Evolutionary conservation across 1,140 invertebrate genomes (phyloP).

Genomic region (Cepaea nemoralis): DNA sequence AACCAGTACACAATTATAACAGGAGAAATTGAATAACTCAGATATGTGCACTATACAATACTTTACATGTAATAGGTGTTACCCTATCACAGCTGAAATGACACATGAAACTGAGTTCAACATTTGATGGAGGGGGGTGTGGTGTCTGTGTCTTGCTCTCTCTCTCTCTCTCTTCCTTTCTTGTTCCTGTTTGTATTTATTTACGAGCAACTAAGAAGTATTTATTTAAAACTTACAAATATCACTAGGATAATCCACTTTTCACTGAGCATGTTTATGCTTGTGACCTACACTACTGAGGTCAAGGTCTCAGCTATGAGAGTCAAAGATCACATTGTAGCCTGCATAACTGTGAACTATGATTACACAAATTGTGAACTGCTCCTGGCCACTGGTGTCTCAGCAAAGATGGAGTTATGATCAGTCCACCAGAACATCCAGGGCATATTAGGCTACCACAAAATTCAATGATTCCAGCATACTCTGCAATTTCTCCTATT

Average conservation of each 20-base stretch:
- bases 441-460: constrained; percentile 28
- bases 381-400: constrained; percentile 37
- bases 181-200: too few relatives aligned
- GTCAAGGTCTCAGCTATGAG: constrained; percentile 1
- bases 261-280: constrained; percentile 8
- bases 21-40: too few relatives aligned
- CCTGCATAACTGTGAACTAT: background rate
- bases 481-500: background rate
- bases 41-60: too few relatives aligned
- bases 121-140: too few relatives aligned
- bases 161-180: too few relatives aligned
- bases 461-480: constrained; percentile 5
- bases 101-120: too few relatives aligned
- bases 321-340: constrained; percentile 29
- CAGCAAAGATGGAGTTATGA: constrained; percentile 31
- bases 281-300: background rate
- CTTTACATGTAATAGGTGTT: too few relatives aligned
- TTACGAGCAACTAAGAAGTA: too few relatives aligned
- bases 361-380: constrained; percentile 14
- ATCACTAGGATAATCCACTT: constrained; percentile 20
- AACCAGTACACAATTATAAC: too few relatives aligned
- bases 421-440: constrained; percentile 35
- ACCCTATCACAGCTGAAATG: too few relatives aligned
- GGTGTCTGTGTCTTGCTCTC: too few relatives aligned
- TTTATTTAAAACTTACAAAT: constrained; percentile 2